Evolutionary conservation across 2,113 vertebrate species (phyloP).

Genomic region (Vidua chalybeata): DNA sequence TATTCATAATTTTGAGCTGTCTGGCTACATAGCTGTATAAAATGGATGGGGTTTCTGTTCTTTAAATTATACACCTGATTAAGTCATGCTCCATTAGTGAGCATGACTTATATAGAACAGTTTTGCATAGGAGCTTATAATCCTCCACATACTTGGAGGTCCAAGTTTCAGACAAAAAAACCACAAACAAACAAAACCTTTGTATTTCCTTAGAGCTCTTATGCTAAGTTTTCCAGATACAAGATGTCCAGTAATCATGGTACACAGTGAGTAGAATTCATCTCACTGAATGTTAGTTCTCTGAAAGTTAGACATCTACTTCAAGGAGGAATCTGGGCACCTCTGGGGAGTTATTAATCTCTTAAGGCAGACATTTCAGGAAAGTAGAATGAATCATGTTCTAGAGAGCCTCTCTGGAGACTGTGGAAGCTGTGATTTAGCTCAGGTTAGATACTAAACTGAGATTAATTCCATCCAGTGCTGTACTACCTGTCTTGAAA

Average conservation of each 20-base stretch:
- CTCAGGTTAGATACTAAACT: background rate
- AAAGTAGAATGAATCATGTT: slow-evolving; percentile 14
- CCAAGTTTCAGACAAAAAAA: background rate
- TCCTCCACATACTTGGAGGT: background rate
- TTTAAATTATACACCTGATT: background rate
- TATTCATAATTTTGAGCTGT: background rate
- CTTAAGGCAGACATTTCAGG: background rate
- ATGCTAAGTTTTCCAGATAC: background rate
- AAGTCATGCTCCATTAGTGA: background rate
- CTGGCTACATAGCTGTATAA: background rate
- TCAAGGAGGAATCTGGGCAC: background rate
- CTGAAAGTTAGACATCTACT: background rate
- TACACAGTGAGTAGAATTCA: background rate
- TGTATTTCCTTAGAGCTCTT: background rate
- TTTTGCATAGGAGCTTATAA: background rate
- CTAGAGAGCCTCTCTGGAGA: background rate
- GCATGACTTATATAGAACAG: background rate
- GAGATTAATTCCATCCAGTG: background rate
- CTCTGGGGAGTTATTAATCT: background rate
- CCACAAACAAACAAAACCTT: background rate
- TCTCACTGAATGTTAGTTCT: background rate
- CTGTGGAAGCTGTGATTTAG: slow-evolving; percentile 9
- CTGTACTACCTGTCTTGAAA: background rate
- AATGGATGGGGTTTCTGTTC: background rate
- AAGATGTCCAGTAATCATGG: background rate